phyloP scores from a whole-genome alignment of 1,140 invertebrate species.

The Hyposmocoma kahamanoa region DNA sequence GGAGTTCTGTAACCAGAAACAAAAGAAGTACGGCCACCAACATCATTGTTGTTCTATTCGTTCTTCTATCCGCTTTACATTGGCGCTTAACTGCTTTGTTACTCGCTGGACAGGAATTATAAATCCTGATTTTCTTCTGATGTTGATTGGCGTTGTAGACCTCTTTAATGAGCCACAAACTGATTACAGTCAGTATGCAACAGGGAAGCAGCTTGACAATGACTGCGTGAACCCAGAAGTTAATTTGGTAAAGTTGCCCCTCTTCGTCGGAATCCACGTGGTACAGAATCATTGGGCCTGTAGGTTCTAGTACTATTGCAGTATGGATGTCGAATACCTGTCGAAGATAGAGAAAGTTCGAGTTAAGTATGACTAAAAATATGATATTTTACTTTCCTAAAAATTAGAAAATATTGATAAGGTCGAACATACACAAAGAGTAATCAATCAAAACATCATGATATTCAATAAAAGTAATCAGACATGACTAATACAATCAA shows the following conservation, averaged over 20 bases:
- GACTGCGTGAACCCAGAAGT: slow-evolving; percentile 92
- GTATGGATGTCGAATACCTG: slow-evolving; percentile 66
- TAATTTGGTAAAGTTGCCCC: slow-evolving; percentile 75
- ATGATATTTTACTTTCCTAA: too few relatives aligned
- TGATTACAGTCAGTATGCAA: slow-evolving; percentile 86
- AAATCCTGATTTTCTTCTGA: slow-evolving; percentile 53
- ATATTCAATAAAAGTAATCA: too few relatives aligned
- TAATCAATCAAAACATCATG: too few relatives aligned
- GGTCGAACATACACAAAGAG: too few relatives aligned
- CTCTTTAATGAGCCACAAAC: slow-evolving; percentile 84
- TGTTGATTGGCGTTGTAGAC: slow-evolving; percentile 71
- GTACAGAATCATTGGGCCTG: slow-evolving; percentile 75
- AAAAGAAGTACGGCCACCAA: slow-evolving; percentile 89
- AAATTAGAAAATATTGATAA: too few relatives aligned
- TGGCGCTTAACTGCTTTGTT: slow-evolving; percentile 78
- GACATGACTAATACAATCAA: too few relatives aligned
- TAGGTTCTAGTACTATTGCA: slow-evolving; percentile 47
- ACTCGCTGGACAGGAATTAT: slow-evolving; percentile 44
- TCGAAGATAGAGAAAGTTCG: background rate
- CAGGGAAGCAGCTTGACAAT: slow-evolving; percentile 91
- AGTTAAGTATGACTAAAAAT: background rate
- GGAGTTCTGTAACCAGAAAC: slow-evolving; percentile 91
- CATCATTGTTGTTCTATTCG: slow-evolving; percentile 91
- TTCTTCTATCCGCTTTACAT: slow-evolving; percentile 76
- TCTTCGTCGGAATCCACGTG: slow-evolving; percentile 79